Evolutionary conservation across 2,888 invertebrate genomes (phyloP).

Genomic region (Gastrophysa polygoni): DNA sequence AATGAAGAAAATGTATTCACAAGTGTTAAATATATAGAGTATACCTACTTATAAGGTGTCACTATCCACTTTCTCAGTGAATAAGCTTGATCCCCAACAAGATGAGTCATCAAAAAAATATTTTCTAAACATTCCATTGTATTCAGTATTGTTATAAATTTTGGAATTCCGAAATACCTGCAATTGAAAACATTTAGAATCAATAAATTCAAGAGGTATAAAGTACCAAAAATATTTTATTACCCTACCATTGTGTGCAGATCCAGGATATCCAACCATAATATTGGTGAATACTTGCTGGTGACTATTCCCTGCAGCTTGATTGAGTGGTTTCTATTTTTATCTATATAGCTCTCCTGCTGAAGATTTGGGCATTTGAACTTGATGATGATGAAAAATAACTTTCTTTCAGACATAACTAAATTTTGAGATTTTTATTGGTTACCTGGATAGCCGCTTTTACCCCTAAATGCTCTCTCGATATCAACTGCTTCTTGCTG

Average conservation of each 20-base stretch:
- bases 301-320: constrained; percentile 16
- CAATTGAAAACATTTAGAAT: neutral
- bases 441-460: neutral
- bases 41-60: constrained; percentile 6
- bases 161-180: constrained; percentile 5
- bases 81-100: constrained; percentile 10
- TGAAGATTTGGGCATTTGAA: constrained; percentile 9
- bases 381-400: neutral
- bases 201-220: neutral
- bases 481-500: neutral
- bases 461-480: neutral
- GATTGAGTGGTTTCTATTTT: constrained; percentile 8
- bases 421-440: neutral
- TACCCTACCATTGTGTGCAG: constrained; percentile 1
- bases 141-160: neutral
- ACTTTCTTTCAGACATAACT: neutral
- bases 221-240: neutral
- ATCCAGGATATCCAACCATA: constrained; percentile 13
- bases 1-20: neutral
- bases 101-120: constrained; percentile 7
- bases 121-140: neutral
- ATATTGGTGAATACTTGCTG: constrained; percentile 10
- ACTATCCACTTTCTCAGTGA: constrained; percentile 5
- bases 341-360: constrained; percentile 13
- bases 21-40: neutral